phyloP scores from a whole-genome alignment of 2,113 vertebrate genomes.

The Sapayoa aenigma region DNA sequence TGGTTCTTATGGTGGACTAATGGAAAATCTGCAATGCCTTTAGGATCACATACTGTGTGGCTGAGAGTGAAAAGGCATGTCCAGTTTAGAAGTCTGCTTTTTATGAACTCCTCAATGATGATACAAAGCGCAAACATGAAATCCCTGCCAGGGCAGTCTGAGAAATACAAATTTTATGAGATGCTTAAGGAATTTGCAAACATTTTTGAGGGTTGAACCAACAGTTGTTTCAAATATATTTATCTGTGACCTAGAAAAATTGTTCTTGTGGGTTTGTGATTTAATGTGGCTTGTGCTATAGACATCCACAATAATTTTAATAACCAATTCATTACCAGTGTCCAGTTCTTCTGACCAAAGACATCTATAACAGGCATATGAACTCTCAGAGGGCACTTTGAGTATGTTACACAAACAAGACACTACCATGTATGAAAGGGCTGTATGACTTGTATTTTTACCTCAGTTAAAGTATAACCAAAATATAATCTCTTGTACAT shows the following conservation, averaged over 20 bases:
- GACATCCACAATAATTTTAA: not conserved
- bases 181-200: not conserved
- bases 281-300: not conserved
- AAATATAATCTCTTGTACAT: not conserved
- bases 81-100: not conserved
- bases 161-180: slow-evolving; percentile 22
- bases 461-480: slow-evolving; percentile 36
- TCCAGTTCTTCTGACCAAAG: not conserved
- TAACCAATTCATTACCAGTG: not conserved
- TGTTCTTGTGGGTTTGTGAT: not conserved
- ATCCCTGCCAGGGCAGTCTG: not conserved
- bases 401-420: not conserved
- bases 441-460: not conserved
- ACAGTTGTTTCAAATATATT: not conserved
- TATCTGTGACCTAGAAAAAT: slow-evolving; percentile 6
- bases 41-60: not conserved
- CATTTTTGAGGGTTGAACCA: not conserved
- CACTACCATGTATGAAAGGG: not conserved
- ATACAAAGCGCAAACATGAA: not conserved
- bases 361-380: not conserved
- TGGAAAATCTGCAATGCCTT: not conserved
- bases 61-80: not conserved
- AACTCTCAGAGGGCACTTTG: not conserved
- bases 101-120: not conserved
- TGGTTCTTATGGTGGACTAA: not conserved